Conservation (phyloP, 92 coral and sea anemone genomes). For the Porites rus region DNA sequence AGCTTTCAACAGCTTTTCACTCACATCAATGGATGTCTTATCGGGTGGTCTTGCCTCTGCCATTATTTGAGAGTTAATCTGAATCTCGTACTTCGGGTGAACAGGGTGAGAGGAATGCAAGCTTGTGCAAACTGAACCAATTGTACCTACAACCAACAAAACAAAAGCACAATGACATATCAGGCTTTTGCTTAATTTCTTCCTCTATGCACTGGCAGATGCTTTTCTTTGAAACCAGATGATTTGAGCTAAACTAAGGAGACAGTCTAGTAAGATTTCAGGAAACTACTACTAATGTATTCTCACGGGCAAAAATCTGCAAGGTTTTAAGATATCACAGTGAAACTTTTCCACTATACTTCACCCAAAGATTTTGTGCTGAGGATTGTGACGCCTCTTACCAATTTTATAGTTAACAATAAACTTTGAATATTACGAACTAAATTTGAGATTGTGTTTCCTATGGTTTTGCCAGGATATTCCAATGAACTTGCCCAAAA, state of each 20-base stretch:
- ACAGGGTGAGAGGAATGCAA: slow-evolving; percentile 42
- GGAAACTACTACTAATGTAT: slow-evolving; percentile 8
- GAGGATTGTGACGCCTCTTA: slow-evolving; percentile 20
- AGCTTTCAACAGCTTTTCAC: slow-evolving; percentile 34
- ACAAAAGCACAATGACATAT: slow-evolving; percentile 45
- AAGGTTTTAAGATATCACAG: slow-evolving; percentile 35
- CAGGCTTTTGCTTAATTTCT: slow-evolving; percentile 48
- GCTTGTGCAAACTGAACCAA: slow-evolving; percentile 44
- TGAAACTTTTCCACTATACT: slow-evolving; percentile 27
- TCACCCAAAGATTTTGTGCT: slow-evolving; percentile 27
- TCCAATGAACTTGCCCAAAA: slow-evolving; percentile 35
- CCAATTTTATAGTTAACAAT: slow-evolving; percentile 10
- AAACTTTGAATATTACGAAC: slow-evolving; percentile 24
- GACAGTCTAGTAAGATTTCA: slow-evolving; percentile 22
- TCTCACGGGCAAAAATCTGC: slow-evolving; percentile 35
- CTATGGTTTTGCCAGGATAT: slow-evolving; percentile 32
- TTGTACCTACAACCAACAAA: slow-evolving; percentile 43
- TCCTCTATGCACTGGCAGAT: slow-evolving; percentile 54
- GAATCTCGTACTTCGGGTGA: slow-evolving; percentile 39
- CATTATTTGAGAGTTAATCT: slow-evolving; percentile 39
- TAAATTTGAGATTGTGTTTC: slow-evolving; percentile 24
- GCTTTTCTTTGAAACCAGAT: slow-evolving; percentile 51
- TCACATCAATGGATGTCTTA: slow-evolving; percentile 36
- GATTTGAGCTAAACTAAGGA: slow-evolving; percentile 44
- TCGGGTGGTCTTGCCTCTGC: slow-evolving; percentile 52